Evolutionary conservation across 2,113 vertebrate species (phyloP).

Genomic region (Burhinus bistriatus): DNA sequence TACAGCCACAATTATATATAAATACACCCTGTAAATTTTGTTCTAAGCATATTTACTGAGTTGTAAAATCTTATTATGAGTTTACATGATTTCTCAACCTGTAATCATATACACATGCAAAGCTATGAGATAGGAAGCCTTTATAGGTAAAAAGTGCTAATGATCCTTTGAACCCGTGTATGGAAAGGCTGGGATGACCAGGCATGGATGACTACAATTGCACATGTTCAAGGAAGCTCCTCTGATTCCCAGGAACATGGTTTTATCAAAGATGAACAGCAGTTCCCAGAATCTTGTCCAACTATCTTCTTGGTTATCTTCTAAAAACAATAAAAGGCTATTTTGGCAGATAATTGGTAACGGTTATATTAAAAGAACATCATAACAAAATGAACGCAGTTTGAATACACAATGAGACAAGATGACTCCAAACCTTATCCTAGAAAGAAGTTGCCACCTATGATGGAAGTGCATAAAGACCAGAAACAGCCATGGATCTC

Average conservation of each 20-base stretch:
- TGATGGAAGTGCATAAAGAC: neutral
- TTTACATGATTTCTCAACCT: neutral
- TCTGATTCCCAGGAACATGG: neutral
- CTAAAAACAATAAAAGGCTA: neutral
- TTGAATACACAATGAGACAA: neutral
- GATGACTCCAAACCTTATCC: neutral
- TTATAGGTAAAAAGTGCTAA: neutral
- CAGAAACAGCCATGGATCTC: neutral
- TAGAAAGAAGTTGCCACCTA: neutral
- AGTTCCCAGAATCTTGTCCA: neutral
- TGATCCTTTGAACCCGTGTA: neutral
- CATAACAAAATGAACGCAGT: accelerated
- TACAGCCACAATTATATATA: neutral
- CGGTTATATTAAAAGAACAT: neutral
- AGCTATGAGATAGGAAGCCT: neutral
- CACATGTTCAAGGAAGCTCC: neutral
- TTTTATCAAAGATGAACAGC: neutral
- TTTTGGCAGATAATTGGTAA: neutral
- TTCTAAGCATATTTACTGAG: neutral
- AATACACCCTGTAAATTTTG: neutral
- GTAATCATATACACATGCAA: neutral
- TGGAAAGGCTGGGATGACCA: neutral
- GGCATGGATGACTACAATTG: neutral
- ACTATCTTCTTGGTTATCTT: neutral
- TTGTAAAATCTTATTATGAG: neutral